phyloP scores from a whole-genome alignment of 2,113 vertebrate species.

The Perccottus glenii region DNA sequence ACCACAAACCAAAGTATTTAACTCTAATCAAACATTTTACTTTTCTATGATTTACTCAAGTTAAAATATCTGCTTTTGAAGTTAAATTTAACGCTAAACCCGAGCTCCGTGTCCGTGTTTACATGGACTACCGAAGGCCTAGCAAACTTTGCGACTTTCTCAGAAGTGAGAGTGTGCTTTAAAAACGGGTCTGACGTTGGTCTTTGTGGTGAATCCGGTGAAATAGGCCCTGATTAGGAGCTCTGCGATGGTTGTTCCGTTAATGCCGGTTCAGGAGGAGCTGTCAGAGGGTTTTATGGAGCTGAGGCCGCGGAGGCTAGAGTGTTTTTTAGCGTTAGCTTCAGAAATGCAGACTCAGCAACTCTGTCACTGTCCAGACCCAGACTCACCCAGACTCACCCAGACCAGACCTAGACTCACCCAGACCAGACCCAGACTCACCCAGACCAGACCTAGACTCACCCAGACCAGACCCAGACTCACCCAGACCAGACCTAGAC shows the following conservation, averaged over 20 bases:
- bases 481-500: neutral
- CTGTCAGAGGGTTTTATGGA: constrained; percentile 1
- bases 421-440: too few relatives aligned
- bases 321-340: neutral
- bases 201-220: neutral
- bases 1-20: neutral
- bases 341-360: too few relatives aligned
- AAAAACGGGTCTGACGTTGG: neutral
- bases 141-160: neutral
- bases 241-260: neutral
- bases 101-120: neutral
- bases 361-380: too few relatives aligned
- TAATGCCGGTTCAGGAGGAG: neutral
- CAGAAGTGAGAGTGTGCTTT: neutral
- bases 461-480: too few relatives aligned
- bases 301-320: neutral
- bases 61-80: neutral
- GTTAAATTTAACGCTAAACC: neutral
- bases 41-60: neutral
- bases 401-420: too few relatives aligned
- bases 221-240: neutral
- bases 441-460: too few relatives aligned
- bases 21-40: neutral
- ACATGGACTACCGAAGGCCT: neutral
- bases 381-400: neutral